Base-by-base conservation (phyloP, 2,113 vertebrate species). In the Hucho hucho region DNA sequence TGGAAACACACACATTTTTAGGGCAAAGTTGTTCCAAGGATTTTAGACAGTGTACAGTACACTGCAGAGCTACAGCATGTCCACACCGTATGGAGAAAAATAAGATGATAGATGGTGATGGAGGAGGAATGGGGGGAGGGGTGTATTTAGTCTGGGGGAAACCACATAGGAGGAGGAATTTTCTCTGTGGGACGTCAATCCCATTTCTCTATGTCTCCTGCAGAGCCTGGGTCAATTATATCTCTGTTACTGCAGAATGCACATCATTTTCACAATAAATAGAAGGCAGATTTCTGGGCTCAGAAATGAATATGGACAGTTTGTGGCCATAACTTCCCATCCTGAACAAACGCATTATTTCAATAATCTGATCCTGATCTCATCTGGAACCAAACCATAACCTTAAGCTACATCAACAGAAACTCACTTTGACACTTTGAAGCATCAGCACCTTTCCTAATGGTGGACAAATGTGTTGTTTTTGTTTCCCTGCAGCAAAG, bases 381-480 rank as follows among this genome's bases (percentile, higher is more conserved):
- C 73, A 81, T 88, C 84, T 78, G 85, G 88, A 90, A 88, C 84
- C 78, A 76, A 81, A 87, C 84, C 88, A 87, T 88, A 89, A 90
- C 89, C 90, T 89, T 88, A 89, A 88, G 87, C 77, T 79, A 87
- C 84, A 83, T 90, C 88, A 92, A 75, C 69, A 82, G 77, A 81
- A 84, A 92, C 92, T 88, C 73, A 72, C 68, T 78, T 81, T 87
- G 88, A 86, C 90, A 90, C 88, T 93, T 90, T 90, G 84, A 91
- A 89, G 89, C 81, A 90, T 93, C 90, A 91, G 91, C 89, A 89
- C 84, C 83, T 91, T 91, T 84, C 83, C 73, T 72, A 75, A 77
- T 73, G 12, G 75, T 77, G 74, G 59, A 26, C 80, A 58, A 87
- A 85, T 79, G 81, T 87, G 87, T 79, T 86, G 83, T 84, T 87